These are phyloP conservation scores for Sarcophaga carnaria DNA, from an alignment of 2,888 invertebrate species.

Conservation along the genomic window DNA sequence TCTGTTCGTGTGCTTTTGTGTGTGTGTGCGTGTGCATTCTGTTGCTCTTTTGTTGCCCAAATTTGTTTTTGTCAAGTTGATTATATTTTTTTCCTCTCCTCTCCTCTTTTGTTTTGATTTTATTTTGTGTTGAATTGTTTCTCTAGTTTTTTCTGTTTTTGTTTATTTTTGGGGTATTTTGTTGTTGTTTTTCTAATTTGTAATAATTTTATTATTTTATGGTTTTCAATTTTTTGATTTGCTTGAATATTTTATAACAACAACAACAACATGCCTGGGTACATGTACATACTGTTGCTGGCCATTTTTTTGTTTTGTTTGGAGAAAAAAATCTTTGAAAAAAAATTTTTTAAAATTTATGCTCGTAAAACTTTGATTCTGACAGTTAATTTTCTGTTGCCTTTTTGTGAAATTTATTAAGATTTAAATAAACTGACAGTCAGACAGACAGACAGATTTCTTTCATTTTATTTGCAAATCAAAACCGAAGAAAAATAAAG, in stretches of 20 bases:
- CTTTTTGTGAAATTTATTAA: background rate
- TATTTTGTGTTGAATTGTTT: background rate
- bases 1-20: background rate
- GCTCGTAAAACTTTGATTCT: constrained; percentile 34
- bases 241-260: constrained; percentile 33
- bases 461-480: background rate
- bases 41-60: background rate
- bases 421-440: background rate
- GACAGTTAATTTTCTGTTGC: constrained; percentile 47
- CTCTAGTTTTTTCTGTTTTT: background rate
- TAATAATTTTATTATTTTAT: constrained; percentile 52
- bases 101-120: background rate
- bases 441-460: background rate
- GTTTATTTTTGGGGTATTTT: background rate
- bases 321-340: background rate
- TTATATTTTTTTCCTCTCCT: background rate
- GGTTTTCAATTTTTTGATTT: constrained; percentile 65
- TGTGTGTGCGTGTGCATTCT: background rate
- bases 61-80: background rate
- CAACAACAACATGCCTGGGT: background rate
- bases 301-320: background rate
- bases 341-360: constrained; percentile 25
- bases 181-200: constrained; percentile 41
- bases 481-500: no score
- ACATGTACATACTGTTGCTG: no score